phyloP scores from a whole-genome alignment of 2,888 invertebrate genomes.

The Gortyna flavago region DNA sequence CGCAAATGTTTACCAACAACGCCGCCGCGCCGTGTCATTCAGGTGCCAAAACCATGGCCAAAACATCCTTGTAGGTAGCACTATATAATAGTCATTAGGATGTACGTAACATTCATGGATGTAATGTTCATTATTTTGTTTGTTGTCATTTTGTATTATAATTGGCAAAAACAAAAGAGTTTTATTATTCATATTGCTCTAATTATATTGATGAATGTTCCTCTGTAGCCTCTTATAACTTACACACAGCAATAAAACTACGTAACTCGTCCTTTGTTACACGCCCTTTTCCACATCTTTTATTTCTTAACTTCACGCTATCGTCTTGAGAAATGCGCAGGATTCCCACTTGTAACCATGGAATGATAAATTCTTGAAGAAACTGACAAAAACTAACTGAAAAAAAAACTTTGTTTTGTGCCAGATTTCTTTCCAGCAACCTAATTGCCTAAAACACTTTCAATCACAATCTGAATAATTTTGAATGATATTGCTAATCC shows the following conservation, averaged over 20 bases:
- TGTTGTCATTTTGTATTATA: too few species aligned
- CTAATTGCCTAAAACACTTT: too few species aligned
- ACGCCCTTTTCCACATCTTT: constrained; percentile 57
- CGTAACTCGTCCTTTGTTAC: constrained; percentile 56
- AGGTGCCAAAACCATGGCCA: too few species aligned
- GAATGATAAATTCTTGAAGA: constrained; percentile 9
- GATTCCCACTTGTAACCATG: constrained; percentile 32
- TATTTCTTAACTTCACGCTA: constrained; percentile 55
- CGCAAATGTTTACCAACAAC: not conserved
- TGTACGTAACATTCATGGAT: too few species aligned
- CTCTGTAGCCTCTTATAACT: constrained; percentile 33
- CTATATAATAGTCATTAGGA: too few species aligned
- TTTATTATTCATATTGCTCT: not conserved
- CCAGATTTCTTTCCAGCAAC: not conserved
- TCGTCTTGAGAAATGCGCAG: constrained; percentile 39
- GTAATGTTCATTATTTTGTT: too few species aligned
- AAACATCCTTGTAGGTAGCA: too few species aligned
- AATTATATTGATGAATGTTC: not conserved
- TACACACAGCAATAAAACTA: constrained; percentile 16
- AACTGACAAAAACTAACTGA: not conserved
- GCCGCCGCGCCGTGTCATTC: too few species aligned
- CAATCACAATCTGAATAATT: too few species aligned
- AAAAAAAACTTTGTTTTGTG: not conserved
- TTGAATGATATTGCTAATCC: too few species aligned
- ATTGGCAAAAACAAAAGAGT: not conserved